Base-by-base conservation (phyloP, 2,888 invertebrate genomes). In the Physocephala rufipes region DNA sequence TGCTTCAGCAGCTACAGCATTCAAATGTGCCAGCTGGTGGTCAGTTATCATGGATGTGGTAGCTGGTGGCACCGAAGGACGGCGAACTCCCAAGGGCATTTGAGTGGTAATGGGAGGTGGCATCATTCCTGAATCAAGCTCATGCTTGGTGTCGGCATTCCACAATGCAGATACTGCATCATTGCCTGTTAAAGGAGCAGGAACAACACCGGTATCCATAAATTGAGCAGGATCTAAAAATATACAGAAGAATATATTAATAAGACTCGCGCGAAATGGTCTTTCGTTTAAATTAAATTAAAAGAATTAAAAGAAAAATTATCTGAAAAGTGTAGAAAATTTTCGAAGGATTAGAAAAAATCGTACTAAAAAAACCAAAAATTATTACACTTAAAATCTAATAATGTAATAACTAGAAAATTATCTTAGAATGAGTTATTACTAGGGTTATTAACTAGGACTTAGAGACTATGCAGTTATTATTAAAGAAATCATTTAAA, bases 91-190 rank as follows among this genome's bases (percentile, higher is more conserved):
- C 78, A 90, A 87, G 71, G 91, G 88, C 76, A 89, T 88, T 77
- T 89, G 85, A 72, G 88, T 86, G 69, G 87, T 88, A 21, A 89
- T 88, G 1, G 90, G 91, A 69, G 92, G 90, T 80, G 91, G 91
- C 90, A 91, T 91, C 86, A 91, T 90, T 80, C 90, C 89, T 78
- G 90, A 84, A 74, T 89, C 88, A 62, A 86, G 89, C 79, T 89
- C 88, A 78, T 87, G 86, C 79, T 88, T 89, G 55, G 86, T 87
- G 74, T 88, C 85, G 1, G 71, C 69, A 16, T 36, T 64, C 5
- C 77, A 75, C 73, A 77, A 76, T 7, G 74, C 66, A 19, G 64
- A 63, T 16, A 28, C 75, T 24, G 73, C 62, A 28, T 67, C 53
- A 66, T 67, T 16, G 82, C 75, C 81, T 36, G 5, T 9, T 78